Base-by-base conservation (phyloP, 1,140 invertebrate genomes). In the Monomorium pharaonis region DNA sequence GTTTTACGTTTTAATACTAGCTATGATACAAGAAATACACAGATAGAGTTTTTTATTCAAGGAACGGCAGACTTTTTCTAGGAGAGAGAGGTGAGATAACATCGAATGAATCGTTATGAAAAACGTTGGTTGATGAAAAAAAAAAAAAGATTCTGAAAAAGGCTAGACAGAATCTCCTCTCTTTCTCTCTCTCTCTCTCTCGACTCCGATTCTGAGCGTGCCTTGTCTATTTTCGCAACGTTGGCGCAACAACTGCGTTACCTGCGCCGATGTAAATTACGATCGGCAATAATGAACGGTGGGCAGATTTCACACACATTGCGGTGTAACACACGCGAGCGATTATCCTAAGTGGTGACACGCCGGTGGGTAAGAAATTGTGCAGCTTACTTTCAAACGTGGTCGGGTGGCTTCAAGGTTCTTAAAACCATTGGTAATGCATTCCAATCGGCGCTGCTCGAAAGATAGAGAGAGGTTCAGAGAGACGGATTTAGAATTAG, bases 401-500 rank as follows among this genome's bases (percentile, higher is more conserved):
- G 86, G 76, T 86, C 88, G 89, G 49, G 89, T 88, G 83, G 78
- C 88, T 90, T 90, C 89, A 90, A 90, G 89, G 89, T 90, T 86
- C 89, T 90, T 90, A 90, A 90, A 90, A 90, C 89, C 88, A 90
- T 90, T 90, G 89, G 70, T 86, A 90, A 90, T 90, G 89, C 89
- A 90, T 90, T 90, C 89, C 89, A 90, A 90, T 90, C 89, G 88
- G 77, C 89, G 75, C 85, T 80, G 89, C 88, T 77, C 89, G 89
- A 90, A 90, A 90, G 89, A 90, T 90, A 90, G 89, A 90, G 89
- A 90, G 89, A 90, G 89, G 89, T 88, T 90, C 89, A 44, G 86
- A 88, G 89, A 90, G 89, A 90, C 89, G 89, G 89, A 90, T 90
- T 90, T 90, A 90, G 89, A 89, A 90, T 90, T 90, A 90, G 89